Base-by-base conservation (phyloP, 2,888 invertebrate species). In the Steinernema hermaphroditum region DNA sequence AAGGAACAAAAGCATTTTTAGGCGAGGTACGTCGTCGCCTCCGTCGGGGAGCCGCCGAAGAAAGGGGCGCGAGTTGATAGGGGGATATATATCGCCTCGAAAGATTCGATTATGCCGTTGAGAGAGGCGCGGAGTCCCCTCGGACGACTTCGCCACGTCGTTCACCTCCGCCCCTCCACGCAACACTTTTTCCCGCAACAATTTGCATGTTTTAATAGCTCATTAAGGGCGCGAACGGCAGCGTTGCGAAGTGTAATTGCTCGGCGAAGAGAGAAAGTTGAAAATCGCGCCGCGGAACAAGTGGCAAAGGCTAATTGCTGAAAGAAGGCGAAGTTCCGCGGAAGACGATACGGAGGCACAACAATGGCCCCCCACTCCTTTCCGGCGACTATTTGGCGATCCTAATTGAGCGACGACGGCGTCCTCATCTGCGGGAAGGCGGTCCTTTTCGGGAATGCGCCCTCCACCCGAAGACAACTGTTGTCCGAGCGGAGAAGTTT, bases 161-260 rank as follows among this genome's bases (percentile, higher is more conserved):
- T 27, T 22, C 62, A 62, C 62, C 62, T 62, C 62, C 62, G 19
- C 50, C 50, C 29, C 32, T 32, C n/a, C n/a, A n/a, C 29, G 62
- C 62, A 62, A 62, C 62, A 62, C 62, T 62, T 62, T 24, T 62
- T 62, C 27, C 54, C 62, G 32, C 62, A 62, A 34, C 62, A 62
- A 62, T 62, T 62, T 62, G 27, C 62, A 62, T 62, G 62, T 62
- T 62, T 62, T 62, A 62, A 62, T 62, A 62, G 62, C 62, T 62
- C 62, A 62, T 62, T 62, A 62, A 62, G 62, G 22, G 62, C 14
- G 62, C 62, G 37, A 37, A 37, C 37, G 37, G 4, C n/a, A n/a
- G 54, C 62, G 62, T 24, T 16, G 50, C 22, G 50, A 22, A 24
- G n/a, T n/a, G n/a, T n/a, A n/a, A n/a, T n/a, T n/a, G n/a, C n/a